A percentile compares a stretch with the other conserved stretches of the same genome.
Evolutionary conservation across 2,797 vertebrate species (phyloP).

Genomic region (Pampus argenteus): DNA sequence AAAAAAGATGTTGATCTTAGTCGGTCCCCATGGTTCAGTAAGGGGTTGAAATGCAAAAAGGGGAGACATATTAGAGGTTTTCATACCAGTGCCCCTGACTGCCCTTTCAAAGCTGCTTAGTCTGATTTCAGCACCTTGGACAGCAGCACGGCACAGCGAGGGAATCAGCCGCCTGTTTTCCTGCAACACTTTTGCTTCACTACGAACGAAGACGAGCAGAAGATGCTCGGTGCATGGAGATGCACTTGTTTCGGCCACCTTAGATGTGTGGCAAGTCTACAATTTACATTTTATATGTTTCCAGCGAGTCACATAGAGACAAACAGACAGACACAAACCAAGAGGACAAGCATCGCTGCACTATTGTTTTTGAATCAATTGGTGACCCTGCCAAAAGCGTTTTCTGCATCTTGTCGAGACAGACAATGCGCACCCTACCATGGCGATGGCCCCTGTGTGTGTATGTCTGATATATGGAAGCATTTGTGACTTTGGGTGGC

Average conservation of each 20-base stretch:
- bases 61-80: slow-evolving; percentile 12
- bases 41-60: neutral
- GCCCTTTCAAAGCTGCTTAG: slow-evolving; percentile 19
- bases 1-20: slow-evolving; percentile 11
- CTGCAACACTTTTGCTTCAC: slow-evolving; percentile 1
- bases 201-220: slow-evolving; percentile 3
- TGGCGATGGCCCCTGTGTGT: slow-evolving; percentile 34
- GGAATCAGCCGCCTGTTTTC: neutral
- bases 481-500: slow-evolving; percentile 76
- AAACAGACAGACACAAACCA: neutral
- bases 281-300: slow-evolving; percentile 1
- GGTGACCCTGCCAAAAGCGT: slow-evolving; percentile 59
- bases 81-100: slow-evolving; percentile 15
- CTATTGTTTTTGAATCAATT: slow-evolving; percentile 44
- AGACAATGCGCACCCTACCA: slow-evolving; percentile 40
- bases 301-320: slow-evolving; percentile 1
- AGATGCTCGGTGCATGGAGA: neutral
- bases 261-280: neutral
- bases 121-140: slow-evolving; percentile 73
- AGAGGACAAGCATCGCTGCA: slow-evolving; percentile 23
- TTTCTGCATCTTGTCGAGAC: slow-evolving; percentile 40
- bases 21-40: neutral
- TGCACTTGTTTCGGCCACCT: neutral
- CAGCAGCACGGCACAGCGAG: slow-evolving; percentile 44
- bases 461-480: slow-evolving; percentile 69